Percentiles rank a stretch among this genome's conserved stretches.
Conservation (phyloP, 2,797 vertebrate species). For the Pangasius mekongensis region DNA sequence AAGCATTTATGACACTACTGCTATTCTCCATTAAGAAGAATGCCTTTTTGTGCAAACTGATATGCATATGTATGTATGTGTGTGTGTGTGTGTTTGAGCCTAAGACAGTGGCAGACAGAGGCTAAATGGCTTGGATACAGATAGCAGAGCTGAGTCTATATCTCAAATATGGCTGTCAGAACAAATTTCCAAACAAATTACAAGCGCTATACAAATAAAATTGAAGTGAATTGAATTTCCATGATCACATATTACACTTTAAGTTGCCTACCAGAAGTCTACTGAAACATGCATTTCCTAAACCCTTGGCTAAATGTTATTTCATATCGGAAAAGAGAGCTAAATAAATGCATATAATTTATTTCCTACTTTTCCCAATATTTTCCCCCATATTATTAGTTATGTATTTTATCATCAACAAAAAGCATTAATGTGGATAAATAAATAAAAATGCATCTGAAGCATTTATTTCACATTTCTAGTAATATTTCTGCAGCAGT, state of each 20-base stretch:
- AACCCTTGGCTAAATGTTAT: neutral
- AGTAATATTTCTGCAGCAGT: too few species aligned
- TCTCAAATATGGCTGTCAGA: constrained; percentile 38
- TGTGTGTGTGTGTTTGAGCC: constrained; percentile 7
- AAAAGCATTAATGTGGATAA: neutral
- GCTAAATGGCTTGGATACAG: constrained; percentile 60
- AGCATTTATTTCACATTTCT: neutral
- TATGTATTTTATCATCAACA: neutral
- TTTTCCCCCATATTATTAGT: neutral
- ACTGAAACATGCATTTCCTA: neutral
- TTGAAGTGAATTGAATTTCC: neutral
- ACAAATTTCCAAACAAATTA: neutral
- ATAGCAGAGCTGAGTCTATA: constrained; percentile 59
- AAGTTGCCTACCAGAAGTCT: neutral
- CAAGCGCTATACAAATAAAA: too few species aligned
- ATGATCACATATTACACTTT: neutral
- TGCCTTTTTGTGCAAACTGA: neutral
- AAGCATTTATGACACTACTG: constrained; percentile 23
- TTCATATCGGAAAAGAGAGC: neutral
- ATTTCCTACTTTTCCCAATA: neutral
- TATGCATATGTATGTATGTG: constrained; percentile 14
- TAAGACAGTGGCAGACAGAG: constrained; percentile 47
- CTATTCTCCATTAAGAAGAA: constrained; percentile 9
- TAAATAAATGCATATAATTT: neutral
- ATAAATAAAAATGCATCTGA: neutral